Evolutionary conservation across 2,888 invertebrate species (phyloP), one percentile per base, ranked within the genome.

Genomic region (Erebia aethiops): DNA sequence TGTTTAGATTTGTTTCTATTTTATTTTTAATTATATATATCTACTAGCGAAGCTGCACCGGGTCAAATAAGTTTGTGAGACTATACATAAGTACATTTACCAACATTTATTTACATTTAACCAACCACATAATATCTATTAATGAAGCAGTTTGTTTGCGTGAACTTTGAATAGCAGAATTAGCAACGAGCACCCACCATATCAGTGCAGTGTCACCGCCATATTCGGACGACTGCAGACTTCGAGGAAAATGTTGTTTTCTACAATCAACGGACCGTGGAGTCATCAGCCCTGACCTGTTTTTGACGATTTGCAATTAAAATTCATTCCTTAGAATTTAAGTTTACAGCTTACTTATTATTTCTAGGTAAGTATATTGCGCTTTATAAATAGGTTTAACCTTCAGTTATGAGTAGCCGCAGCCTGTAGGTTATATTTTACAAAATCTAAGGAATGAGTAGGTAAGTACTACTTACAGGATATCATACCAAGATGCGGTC

Each of bases 201-300:
- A 69, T 56, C 67, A 18, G 56, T 26, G 46, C 2, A 13, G 56
- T 35, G 35, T 2, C 16, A 66, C 35, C 49, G 46, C 75, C 75
- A 65, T 74, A 75, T 74, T 67, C 66, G 71, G 75, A 54, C 51
- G n/a, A 11, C 57, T 35, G 63, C 60, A 35, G 35, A 58, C 67
- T 74, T 73, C 72, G 68, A 73, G 78, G 77, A 78, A 77, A 78
- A 78, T 70, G 57, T 67, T 71, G 56, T 71, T 57, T 77, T 75
- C 69, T 72, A 63, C 71, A 73, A 54, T 8, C 70, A 64, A 46
- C 57, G 51, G 62, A 52, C 56, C 56, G 63, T 75, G 76, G 77
- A 68, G 75, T 77, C 77, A 77, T 69, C 67, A 71, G 54, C 77
- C 77, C 62, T 77, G 77, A 71, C 77, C 75, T 60, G 74, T 76